Conservation (phyloP, 2,888 invertebrate genomes). For the Ceramica pisi region DNA sequence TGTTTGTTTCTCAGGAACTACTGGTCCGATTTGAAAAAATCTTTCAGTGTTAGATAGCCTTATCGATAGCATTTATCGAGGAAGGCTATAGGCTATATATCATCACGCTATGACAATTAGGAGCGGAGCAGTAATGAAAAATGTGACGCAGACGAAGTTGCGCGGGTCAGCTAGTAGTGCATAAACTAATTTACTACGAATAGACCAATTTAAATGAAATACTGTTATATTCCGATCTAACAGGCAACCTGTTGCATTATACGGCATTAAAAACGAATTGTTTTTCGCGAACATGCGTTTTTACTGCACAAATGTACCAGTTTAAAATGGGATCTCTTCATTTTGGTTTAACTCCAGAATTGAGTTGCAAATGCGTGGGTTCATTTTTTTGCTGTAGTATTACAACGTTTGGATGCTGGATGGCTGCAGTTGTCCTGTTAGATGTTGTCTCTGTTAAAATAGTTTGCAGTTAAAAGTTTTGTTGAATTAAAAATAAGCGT, state of each 20-base stretch:
- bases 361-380: slow-evolving; percentile 32
- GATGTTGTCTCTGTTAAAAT: slow-evolving; percentile 2
- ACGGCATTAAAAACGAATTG: slow-evolving; percentile 36
- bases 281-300: slow-evolving; percentile 45
- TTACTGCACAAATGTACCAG: slow-evolving; percentile 29
- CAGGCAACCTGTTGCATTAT: slow-evolving; percentile 49
- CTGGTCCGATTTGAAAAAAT: no score
- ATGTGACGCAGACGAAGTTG: no score
- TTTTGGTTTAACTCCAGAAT: slow-evolving; percentile 45
- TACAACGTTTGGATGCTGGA: slow-evolving; percentile 24
- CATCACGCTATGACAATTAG: no score
- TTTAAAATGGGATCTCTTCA: slow-evolving; percentile 17
- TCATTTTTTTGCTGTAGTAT: slow-evolving; percentile 27
- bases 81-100: no score
- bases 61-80: no score
- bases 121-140: no score
- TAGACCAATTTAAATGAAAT: slow-evolving; percentile 53
- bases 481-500: neutral
- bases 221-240: slow-evolving; percentile 15
- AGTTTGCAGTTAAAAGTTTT: slow-evolving; percentile 13
- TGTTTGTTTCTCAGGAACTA: no score
- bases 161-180: no score
- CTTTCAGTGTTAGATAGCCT: no score
- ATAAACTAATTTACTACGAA: slow-evolving; percentile 34
- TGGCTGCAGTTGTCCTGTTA: slow-evolving; percentile 10